Base-by-base conservation (phyloP, 2,113 vertebrate genomes). In the Clinocottus analis region DNA sequence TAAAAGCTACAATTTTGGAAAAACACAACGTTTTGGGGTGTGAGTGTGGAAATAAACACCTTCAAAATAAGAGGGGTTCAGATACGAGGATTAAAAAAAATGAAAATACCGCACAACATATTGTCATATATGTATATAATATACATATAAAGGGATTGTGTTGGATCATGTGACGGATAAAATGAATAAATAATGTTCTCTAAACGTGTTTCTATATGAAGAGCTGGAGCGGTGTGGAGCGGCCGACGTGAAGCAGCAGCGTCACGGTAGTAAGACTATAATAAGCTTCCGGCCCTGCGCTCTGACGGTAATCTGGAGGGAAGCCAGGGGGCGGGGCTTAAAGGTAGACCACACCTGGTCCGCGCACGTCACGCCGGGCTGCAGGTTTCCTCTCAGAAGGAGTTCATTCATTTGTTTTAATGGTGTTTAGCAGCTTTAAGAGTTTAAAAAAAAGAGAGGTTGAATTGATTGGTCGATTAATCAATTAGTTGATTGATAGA, bases 311-410 rank as follows among this genome's bases (percentile, higher is more conserved):
- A 92, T 87, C 87, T 82, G 85, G 0, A 59, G 69, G 53, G 45
- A n/a, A n/a, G n/a, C n/a, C 7, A 17, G 37, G 14, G 79, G 90
- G 89, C 82, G 84, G 70, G 72, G 81, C 78, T 31, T 79, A 68
- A 74, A 88, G 84, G 87, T 88, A 59, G 37, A 75, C 61, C 77
- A 49, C 77, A 74, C 79, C 80, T 71, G 64, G 0, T 16, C 21
- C 9, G 11, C n/a, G 0, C 0, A 73, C 51, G 75, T 80, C 80
- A 80, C n/a, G 19, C 56, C 13, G 39, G 27, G 21, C 23, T 25
- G 25, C 66, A 72, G 55, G 56, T 27, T 23, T 27, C 49, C 43
- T 0, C 0, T 70, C 11, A 41, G 35, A 41, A 23, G 35, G 3
- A 14, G 4, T 14, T 14, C 41, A 43, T 14, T 43, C 12, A 43